Base-by-base conservation (phyloP, 2,888 invertebrate genomes). In the Stenchaetothrips biformis region DNA sequence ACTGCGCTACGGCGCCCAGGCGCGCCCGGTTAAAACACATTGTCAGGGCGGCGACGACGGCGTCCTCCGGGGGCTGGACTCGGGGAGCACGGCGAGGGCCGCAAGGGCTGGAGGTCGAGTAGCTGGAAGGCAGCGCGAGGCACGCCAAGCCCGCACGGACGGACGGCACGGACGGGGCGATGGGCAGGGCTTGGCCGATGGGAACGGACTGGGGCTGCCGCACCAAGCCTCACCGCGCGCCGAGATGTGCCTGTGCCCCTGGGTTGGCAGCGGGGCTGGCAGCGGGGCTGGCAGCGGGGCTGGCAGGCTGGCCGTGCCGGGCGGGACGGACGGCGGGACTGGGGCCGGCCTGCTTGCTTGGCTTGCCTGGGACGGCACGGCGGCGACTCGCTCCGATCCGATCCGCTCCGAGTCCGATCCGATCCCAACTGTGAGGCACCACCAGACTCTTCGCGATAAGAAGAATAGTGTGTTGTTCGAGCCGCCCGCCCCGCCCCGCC, bases 391-490 rank as follows among this genome's bases (percentile, higher is more conserved):
- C 37, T 37, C 37, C 37, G 37, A 37, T 37, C 37, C 37, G 37
- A 37, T 37, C 37, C 37, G 37, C 37, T 37, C 37, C 37, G 37
- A 37, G 37, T 25, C 67, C 67, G 67, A 74, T 74, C 67, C 67
- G 21, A 74, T 74, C 67, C 67, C 25, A 74, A 25, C 21, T 25
- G 67, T 74, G 67, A 21, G 67, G 67, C 21, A 25, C 67, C 25
- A 74, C 67, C 67, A 25, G 21, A 25, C 67, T 74, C 67, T 74
- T 74, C 67, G 67, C 67, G 67, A 74, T 74, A 74, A 74, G 67
- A n/a, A 21, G 13, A 18, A 18, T 18, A 18, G 53, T 18, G 16
- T 21, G 67, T 25, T 21, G 67, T 25, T 74, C 67, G 67, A 25
- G 67, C 67, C 67, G 67, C 67, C 67, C 25, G 67, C 25, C 67